These are phyloP conservation scores for Apteryx mantelli DNA, from an alignment of 2,113 vertebrate genomes.

Conservation along the genomic window DNA sequence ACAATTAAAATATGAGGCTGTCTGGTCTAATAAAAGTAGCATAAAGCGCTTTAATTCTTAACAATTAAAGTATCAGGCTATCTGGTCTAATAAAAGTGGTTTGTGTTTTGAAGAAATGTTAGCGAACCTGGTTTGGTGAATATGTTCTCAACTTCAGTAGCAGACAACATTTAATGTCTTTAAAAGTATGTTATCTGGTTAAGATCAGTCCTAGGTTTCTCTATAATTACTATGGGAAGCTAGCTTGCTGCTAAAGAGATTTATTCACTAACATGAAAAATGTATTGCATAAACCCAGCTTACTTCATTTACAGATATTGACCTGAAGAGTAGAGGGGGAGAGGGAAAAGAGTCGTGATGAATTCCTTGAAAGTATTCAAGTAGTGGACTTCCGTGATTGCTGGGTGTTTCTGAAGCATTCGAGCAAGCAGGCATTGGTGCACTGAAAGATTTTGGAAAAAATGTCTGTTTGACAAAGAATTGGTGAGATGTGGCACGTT, in stretches of 20 bases:
- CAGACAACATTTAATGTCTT: slow-evolving; percentile 8
- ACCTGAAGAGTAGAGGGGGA: neutral
- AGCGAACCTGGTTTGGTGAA: neutral
- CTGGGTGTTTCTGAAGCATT: neutral
- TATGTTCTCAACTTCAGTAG: neutral
- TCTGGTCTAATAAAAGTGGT: slow-evolving; percentile 13
- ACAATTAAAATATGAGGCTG: slow-evolving; percentile 36
- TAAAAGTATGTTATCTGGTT: neutral
- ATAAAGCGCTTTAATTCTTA: neutral
- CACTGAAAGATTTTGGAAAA: neutral
- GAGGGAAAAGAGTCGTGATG: neutral
- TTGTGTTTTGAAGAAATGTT: slow-evolving; percentile 27
- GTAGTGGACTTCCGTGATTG: neutral
- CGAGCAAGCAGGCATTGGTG: neutral
- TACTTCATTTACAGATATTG: neutral
- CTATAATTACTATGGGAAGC: neutral
- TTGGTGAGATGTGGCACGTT: neutral
- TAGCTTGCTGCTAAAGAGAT: neutral
- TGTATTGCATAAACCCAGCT: neutral
- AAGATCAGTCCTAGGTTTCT: slow-evolving; percentile 16
- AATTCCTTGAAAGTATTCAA: neutral
- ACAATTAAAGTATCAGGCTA: slow-evolving; percentile 35
- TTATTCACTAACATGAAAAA: slow-evolving; percentile 12
- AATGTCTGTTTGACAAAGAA: neutral
- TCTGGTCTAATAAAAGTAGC: slow-evolving; percentile 15